Base-by-base conservation (phyloP, 2,113 vertebrate species). In the Chiloscyllium plagiosum region DNA sequence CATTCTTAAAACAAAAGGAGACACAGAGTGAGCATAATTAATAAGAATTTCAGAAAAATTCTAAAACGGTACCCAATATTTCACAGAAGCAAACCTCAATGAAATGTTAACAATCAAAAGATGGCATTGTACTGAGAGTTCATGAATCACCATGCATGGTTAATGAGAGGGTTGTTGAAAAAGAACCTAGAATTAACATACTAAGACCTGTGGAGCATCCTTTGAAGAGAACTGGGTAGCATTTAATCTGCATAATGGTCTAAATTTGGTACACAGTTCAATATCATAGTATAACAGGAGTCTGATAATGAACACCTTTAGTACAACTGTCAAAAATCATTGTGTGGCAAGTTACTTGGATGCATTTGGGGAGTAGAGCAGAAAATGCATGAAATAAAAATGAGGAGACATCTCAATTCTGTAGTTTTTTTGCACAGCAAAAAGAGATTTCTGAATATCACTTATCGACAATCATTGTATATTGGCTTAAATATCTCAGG, bases 171-270 rank as follows among this genome's bases (percentile, higher is more conserved):
- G 65, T 66, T 20, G 89, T 92, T 92, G 89, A 92, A 66, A 66
- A 61, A 33, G 33, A 92, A 92, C 33, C 89, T n/a, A 66, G 33
- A 92, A 92, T 92, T 92, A 92, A 92, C 29, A 66, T 66, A 92
- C 80, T 47, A 83, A 83, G 80, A 19, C 61, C 56, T 17, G 15
- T 66, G 89, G 17, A 92, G 89, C 56, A 33, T 66, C 33, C 37
- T 66, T 92, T 66, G 61, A 92, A 33, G 37, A 66, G 19, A 61
- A 17, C 37, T 83, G 80, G 26, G 52, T 90, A n/a, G 56, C n/a
- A 33, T 66, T 65, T 37, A 61, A 66, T 37, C 61, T 66, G 61
- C 61, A 92, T 66, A n/a, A 92, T 66, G 61, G 56, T 66, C 61
- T n/a, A 92, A 92, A 66, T 37, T 66, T 92, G 56, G 17, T 61